Evolutionary conservation across 2,113 vertebrate species (phyloP), one percentile per base, ranked within the genome.

Genomic region (Parotia lawesii): DNA sequence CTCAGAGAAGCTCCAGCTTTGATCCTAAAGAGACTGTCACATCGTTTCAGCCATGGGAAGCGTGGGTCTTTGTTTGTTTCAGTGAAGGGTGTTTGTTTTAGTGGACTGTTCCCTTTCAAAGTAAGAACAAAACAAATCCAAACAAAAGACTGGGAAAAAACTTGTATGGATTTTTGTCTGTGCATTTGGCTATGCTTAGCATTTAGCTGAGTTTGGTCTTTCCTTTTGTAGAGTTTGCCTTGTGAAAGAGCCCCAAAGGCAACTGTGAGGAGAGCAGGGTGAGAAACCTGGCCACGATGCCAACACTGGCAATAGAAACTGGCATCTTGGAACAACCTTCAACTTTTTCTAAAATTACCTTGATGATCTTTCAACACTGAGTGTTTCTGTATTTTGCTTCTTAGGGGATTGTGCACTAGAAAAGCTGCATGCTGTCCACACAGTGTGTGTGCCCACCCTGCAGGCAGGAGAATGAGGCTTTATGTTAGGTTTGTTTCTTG

Each of bases 71-170:
- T 81, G 38, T 81, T 94, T 83, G 47, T 66, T 91, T 73, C 87
- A 73, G 20, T 35, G 60, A 58, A 66, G 50, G 13, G 22, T 86
- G 69, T 84, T 96, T 90, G 84, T 84, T 95, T 87, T 87, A 48
- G 57, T 60, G 66, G 28, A 53, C 28, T 40, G n/a, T 77, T 89
- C 64, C 35, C 6, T 50, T 87, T 77, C 44, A 67, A 71, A 64
- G 48, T 54, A 76, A 69, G 35, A 80, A 58, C 40, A 85, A 91
- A 93, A 91, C 56, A 75, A 93, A 85, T 54, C n/a, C 33, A 85
- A 89, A 74, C 44, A 47, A 70, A 87, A 85, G 66, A 72, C 50
- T 45, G 85, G 38, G 38, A 64, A 66, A 80, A 76, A 78, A 28
- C 35, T 78, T 64, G 22, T 56, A 78, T 72, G 27, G 54, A 21